Percentiles rank a stretch among this genome's conserved stretches.
Evolutionary conservation across 2,113 vertebrate species (phyloP).

Genomic region (Cercocebus atys): DNA sequence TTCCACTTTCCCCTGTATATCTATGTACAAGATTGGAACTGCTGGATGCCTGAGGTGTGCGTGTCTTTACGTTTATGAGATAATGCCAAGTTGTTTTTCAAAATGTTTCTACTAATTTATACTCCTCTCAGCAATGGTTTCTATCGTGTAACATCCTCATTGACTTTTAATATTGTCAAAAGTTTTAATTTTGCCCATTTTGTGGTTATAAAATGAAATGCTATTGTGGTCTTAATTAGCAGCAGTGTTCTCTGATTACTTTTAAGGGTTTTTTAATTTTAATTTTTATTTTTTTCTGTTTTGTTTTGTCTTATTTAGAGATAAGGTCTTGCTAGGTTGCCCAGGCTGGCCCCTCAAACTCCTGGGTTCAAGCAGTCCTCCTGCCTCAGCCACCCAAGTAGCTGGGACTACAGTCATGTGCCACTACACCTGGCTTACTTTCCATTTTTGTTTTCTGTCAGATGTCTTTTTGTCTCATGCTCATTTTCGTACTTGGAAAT

Average conservation of each 20-base stretch:
- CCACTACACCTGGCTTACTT: background rate
- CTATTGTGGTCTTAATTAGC: background rate
- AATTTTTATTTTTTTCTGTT: background rate
- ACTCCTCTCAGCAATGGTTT: too few relatives aligned
- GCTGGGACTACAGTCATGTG: background rate
- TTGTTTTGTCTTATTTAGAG: background rate
- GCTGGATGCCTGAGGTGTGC: background rate
- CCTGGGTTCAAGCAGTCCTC: background rate
- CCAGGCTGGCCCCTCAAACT: background rate
- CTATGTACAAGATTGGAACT: background rate
- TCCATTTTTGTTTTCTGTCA: background rate
- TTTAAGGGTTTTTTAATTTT: background rate
- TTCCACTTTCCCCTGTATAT: background rate
- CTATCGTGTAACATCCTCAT: background rate
- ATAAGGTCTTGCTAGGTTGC: background rate
- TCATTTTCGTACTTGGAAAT: background rate
- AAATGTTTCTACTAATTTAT: background rate
- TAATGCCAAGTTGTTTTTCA: background rate
- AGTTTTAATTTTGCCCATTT: background rate
- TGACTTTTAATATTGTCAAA: background rate
- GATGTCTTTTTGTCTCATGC: background rate
- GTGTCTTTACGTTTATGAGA: background rate
- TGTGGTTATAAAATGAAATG: background rate
- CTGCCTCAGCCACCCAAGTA: background rate
- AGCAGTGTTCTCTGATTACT: background rate